These are phyloP conservation scores for Triops longicaudatus DNA, from an alignment of 1,140 invertebrate genomes.

Conservation along the genomic window DNA sequence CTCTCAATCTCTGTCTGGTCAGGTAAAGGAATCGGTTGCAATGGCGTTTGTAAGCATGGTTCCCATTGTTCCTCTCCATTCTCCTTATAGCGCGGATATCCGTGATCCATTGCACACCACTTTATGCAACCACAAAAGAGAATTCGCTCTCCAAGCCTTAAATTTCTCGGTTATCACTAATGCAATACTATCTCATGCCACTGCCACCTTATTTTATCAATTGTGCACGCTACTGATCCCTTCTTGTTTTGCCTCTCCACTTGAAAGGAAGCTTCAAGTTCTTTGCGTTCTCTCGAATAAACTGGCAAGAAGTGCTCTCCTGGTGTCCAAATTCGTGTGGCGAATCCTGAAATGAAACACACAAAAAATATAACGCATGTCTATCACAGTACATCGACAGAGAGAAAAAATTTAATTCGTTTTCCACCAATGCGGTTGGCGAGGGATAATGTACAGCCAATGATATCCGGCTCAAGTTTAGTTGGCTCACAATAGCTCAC, in stretches of 20 bases:
- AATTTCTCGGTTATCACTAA: neutral
- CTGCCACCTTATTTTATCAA: neutral
- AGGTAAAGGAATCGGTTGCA: slow-evolving; percentile 5
- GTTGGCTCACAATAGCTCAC: neutral
- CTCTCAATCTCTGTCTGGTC: neutral
- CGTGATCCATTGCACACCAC: slow-evolving; percentile 1
- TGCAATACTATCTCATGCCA: slow-evolving; percentile 1
- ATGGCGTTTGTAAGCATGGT: neutral
- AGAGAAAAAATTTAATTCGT: too few species aligned
- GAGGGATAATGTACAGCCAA: neutral
- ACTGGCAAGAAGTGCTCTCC: neutral
- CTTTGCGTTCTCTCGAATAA: neutral
- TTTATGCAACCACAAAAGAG: neutral
- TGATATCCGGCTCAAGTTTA: neutral
- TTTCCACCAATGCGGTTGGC: too few species aligned
- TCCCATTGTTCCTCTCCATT: slow-evolving; percentile 6
- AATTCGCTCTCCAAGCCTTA: neutral
- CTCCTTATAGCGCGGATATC: neutral
- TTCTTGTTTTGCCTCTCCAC: neutral
- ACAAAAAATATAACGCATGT: too few species aligned
- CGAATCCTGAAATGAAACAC: too few species aligned
- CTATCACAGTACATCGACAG: too few species aligned
- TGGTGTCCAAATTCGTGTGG: neutral
- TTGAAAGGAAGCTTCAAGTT: neutral
- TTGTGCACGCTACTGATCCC: neutral